phyloP scores from a whole-genome alignment of 2,113 vertebrate genomes.

The Microtus richardsoni region DNA sequence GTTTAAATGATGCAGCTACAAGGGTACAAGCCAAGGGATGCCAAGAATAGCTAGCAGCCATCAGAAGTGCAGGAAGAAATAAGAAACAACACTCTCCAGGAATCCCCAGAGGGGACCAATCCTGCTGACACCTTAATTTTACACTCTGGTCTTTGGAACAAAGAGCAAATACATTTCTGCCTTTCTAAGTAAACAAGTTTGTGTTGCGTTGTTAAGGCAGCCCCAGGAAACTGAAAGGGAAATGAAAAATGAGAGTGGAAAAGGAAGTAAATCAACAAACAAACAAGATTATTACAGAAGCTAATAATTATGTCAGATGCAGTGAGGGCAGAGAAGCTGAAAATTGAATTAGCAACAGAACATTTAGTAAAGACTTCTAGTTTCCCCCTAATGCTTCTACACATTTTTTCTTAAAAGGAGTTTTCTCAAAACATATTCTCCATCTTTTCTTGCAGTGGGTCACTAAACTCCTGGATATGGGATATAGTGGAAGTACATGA shows the following conservation, averaged over 20 bases:
- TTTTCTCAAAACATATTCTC: neutral
- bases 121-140: neutral
- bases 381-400: neutral
- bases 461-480: neutral
- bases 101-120: neutral
- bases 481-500: neutral
- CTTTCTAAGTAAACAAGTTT: constrained; percentile 38
- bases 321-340: neutral
- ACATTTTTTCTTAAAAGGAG: neutral
- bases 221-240: constrained; percentile 11
- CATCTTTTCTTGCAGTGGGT: neutral
- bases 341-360: constrained; percentile 17
- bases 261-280: constrained; percentile 37
- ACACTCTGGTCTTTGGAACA: constrained; percentile 26
- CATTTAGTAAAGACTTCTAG: neutral
- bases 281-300: constrained; percentile 54
- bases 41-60: neutral
- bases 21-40: neutral
- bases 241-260: constrained; percentile 43
- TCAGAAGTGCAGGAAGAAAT: neutral
- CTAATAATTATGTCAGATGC: constrained; percentile 57
- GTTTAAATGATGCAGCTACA: neutral
- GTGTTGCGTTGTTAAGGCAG: constrained; percentile 34
- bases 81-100: neutral
- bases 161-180: neutral